Percentiles rank a stretch among this genome's conserved stretches.
Evolutionary conservation across 2,888 invertebrate genomes (phyloP).

Genomic region (Ernsta delagoae): DNA sequence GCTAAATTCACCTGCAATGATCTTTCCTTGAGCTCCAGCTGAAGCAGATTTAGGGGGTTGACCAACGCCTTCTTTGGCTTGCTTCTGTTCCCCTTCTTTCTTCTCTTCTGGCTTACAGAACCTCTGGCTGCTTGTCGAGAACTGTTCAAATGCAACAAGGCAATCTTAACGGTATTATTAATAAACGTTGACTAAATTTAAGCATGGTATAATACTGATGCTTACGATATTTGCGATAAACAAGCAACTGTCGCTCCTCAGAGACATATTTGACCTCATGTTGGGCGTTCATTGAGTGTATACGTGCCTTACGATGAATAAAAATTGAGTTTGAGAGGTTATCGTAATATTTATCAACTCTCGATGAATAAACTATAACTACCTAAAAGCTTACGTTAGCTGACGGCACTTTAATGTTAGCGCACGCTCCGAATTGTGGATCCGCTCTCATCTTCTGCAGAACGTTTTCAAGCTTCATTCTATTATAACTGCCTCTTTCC

Average conservation of each 20-base stretch:
- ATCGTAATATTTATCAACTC: too few species aligned
- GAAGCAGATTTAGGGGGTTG: constrained; percentile 48
- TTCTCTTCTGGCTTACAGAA: background rate
- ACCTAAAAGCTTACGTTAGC: constrained; percentile 35
- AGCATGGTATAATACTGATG: too few species aligned
- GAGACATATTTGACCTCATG: too few species aligned
- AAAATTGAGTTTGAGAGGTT: too few species aligned
- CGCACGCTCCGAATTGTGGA: constrained; percentile 39
- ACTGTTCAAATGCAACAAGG: background rate
- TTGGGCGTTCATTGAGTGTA: too few species aligned
- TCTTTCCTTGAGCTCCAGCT: constrained; percentile 58
- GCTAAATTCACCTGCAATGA: constrained; percentile 65
- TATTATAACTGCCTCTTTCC: constrained; percentile 13
- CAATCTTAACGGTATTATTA: too few species aligned
- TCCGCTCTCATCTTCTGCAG: constrained; percentile 23
- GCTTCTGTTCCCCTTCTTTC: constrained; percentile 15
- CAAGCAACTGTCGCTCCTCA: too few species aligned
- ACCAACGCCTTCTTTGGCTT: constrained; percentile 18
- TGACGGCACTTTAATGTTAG: constrained; percentile 39
- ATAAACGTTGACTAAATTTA: too few species aligned
- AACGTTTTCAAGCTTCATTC: constrained; percentile 8
- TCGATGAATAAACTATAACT: too few species aligned
- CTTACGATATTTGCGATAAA: too few species aligned
- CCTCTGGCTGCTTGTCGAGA: background rate
- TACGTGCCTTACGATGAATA: too few species aligned